Base-by-base conservation (phyloP, 2,113 vertebrate species). In the Caranx melampygus region DNA sequence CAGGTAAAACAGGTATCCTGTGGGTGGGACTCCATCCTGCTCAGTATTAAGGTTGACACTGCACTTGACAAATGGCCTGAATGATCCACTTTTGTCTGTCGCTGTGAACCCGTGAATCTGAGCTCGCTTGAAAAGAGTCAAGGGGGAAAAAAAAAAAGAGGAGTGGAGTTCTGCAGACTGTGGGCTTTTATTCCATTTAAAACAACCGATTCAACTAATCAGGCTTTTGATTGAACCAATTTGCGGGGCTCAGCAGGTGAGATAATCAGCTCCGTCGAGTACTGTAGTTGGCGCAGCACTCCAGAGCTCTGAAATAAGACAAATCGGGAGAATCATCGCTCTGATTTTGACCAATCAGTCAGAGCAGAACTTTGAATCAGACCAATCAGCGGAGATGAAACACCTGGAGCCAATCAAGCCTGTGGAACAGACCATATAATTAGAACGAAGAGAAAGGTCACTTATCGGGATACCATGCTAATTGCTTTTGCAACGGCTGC, bases 181-280 rank as follows among this genome's bases (percentile, higher is more conserved):
- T 44, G 21, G 76, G n/a, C 76, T 69, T 87, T 86, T 60, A 87
- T 88, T 87, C 82, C 59, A 70, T 87, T 90, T 70, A 87, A 90
- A 91, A 90, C 75, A 91, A 87, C 76, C 84, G 81, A 91, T 84
- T 90, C 65, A 49, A 59, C 84, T 88, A 91, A 91, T 93, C 87
- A 89, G 0, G 37, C 78, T 71, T 89, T 81, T 90, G 90, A 94
- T 93, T 91, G 87, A 86, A 88, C 82, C 90, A 92, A 86, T 93
- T 88, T 86, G 66, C 61, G 1, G 42, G 72, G 74, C 84, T 86
- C 75, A 44, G 78, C 58, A 89, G 85, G 85, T 66, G 85, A 33
- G 58, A 84, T 88, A 88, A 92, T 92, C 84, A 89, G 69, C 77
- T 73, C 71, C 21, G 75, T 85, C 67, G 33, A 88, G 88, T 81